Evolutionary conservation across 2,888 invertebrate species (phyloP).

Genomic region (Taenaris catops): DNA sequence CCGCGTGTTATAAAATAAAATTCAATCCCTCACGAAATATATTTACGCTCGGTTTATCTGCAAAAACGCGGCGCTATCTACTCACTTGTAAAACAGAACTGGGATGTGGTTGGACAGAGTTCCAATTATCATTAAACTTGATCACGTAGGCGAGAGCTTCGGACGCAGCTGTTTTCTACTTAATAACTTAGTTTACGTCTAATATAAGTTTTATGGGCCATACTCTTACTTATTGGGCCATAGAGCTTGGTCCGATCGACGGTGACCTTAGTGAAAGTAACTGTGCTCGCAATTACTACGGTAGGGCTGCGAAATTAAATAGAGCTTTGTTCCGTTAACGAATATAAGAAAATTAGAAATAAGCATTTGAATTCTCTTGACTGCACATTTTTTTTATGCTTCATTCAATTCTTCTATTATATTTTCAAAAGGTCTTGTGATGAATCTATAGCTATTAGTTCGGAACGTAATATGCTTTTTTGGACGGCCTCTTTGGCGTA

Average conservation of each 20-base stretch:
- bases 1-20: constrained; percentile 32
- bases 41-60: constrained; percentile 27
- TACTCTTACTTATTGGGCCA: too few species aligned
- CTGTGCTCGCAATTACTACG: neutral
- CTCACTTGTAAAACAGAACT: constrained; percentile 22
- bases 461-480: too few species aligned
- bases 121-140: constrained; percentile 33
- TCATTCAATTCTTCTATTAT: too few species aligned
- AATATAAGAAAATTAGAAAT: too few species aligned
- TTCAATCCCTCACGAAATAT: constrained; percentile 28
- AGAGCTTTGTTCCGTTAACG: neutral
- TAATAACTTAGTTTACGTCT: constrained; percentile 30
- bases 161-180: constrained; percentile 29
- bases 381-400: too few species aligned
- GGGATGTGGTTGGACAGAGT: constrained; percentile 17
- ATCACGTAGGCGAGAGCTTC: constrained; percentile 27
- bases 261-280: constrained; percentile 21
- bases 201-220: constrained; percentile 24
- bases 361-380: too few species aligned
- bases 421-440: too few species aligned
- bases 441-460: too few species aligned
- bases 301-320: neutral
- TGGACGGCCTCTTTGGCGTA: too few species aligned
- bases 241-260: constrained; percentile 17
- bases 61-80: constrained; percentile 25